These are phyloP conservation scores for Tipula confusa DNA, from an alignment of 2,888 invertebrate genomes.

Conservation along the genomic window DNA sequence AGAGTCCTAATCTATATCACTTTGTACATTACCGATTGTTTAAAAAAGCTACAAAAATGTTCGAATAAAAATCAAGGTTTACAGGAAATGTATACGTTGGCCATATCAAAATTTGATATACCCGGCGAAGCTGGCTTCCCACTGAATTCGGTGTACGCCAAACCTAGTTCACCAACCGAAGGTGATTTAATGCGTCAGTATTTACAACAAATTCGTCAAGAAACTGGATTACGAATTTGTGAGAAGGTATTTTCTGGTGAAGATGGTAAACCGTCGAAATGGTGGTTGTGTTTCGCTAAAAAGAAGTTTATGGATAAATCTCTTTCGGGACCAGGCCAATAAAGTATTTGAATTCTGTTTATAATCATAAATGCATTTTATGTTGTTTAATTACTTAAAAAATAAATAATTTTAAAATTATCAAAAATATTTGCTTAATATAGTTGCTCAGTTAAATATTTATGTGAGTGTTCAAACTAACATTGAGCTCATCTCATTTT, in stretches of 20 bases:
- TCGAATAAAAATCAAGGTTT: conserved; percentile 81
- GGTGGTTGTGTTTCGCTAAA: conserved; percentile 99
- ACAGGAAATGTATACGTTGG: conserved; percentile 95
- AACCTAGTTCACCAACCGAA: conserved; percentile 72
- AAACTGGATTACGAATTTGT: conserved; percentile 85
- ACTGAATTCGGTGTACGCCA: conserved; percentile 90
- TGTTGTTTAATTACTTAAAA: background rate
- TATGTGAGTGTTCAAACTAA: background rate
- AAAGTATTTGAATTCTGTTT: too few relatives aligned
- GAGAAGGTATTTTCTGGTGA: conserved; percentile 85
- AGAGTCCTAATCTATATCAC: conserved; percentile 96
- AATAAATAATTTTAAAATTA: background rate
- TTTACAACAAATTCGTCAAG: conserved; percentile 90
- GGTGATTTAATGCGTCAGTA: conserved; percentile 89
- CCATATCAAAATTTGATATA: conserved; percentile 91
- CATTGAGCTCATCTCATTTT: background rate
- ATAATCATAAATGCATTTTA: background rate
- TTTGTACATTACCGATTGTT: conserved; percentile 94
- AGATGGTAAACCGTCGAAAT: conserved; percentile 95
- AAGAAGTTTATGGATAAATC: conserved; percentile 99
- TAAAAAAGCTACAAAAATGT: conserved; percentile 91
- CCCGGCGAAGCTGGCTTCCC: conserved; percentile 95
- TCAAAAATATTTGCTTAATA: background rate
- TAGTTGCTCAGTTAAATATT: background rate
- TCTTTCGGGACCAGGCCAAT: conserved; percentile 54